These are phyloP conservation scores for Agonopterix heracliana DNA, from an alignment of 2,888 invertebrate species.

Conservation along the genomic window DNA sequence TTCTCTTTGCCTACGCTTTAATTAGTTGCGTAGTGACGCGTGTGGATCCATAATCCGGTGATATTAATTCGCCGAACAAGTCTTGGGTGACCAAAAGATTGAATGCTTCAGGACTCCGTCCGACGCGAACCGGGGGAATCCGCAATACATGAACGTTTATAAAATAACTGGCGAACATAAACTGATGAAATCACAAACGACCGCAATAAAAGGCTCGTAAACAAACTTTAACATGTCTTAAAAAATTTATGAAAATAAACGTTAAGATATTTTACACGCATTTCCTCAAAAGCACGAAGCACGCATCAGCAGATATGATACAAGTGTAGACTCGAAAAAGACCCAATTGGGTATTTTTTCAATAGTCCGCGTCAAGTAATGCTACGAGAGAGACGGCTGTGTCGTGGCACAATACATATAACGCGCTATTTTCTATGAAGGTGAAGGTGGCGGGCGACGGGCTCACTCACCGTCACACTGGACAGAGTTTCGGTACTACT, in stretches of 20 bases:
- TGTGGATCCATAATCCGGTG: constrained; percentile 67
- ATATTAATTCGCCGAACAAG: constrained; percentile 54
- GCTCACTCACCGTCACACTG: too few species aligned
- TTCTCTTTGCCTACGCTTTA: constrained; percentile 77
- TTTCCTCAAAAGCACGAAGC: too few species aligned
- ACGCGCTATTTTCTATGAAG: too few species aligned
- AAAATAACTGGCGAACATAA: constrained; percentile 8
- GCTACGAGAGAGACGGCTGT: too few species aligned
- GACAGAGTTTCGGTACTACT: too few species aligned
- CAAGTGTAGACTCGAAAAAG: too few species aligned
- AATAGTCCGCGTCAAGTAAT: too few species aligned
- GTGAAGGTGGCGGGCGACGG: too few species aligned
- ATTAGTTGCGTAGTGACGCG: constrained; percentile 77
- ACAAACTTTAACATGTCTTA: constrained; percentile 11
- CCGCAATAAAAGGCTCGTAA: constrained; percentile 18
- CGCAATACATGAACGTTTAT: constrained; percentile 1
- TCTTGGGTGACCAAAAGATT: constrained; percentile 7
- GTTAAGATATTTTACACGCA: too few species aligned
- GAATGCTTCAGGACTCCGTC: background rate
- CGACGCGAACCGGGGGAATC: background rate
- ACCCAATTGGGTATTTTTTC: too few species aligned
- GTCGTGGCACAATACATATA: too few species aligned
- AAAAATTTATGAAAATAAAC: background rate
- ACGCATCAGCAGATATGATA: too few species aligned
- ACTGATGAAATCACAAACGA: constrained; percentile 8